Percentiles rank a stretch among this genome's conserved stretches.
Evolutionary conservation across 1,140 invertebrate genomes (phyloP).

Genomic region (Apis laboriosa): DNA sequence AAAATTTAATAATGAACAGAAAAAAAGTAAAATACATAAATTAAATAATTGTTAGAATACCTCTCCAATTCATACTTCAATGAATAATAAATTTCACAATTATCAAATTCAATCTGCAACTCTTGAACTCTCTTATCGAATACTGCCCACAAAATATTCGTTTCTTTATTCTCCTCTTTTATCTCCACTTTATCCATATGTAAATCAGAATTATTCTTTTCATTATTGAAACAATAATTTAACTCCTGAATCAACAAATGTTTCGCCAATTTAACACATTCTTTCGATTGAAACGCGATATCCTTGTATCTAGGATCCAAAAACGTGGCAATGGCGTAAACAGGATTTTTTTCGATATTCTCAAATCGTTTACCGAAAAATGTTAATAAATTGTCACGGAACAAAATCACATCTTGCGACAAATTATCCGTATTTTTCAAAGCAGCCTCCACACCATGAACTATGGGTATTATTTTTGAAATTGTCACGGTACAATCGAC

Average conservation of each 20-base stretch:
- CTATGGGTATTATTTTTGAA: neutral
- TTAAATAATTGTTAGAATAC: neutral
- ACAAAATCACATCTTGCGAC: neutral
- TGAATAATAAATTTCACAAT: neutral
- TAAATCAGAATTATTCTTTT: neutral
- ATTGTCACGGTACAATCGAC: neutral
- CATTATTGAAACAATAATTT: neutral
- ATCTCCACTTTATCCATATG: neutral
- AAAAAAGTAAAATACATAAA: neutral
- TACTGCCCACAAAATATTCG: neutral
- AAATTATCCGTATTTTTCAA: neutral
- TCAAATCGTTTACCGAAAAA: neutral
- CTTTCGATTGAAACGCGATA: neutral
- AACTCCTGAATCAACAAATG: neutral
- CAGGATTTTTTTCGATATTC: neutral
- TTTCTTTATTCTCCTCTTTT: neutral
- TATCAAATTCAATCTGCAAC: neutral
- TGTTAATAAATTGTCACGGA: neutral
- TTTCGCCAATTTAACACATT: neutral
- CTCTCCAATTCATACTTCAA: neutral
- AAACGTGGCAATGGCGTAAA: neutral
- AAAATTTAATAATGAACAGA: neutral
- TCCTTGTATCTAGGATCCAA: constrained; percentile 5
- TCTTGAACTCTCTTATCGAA: neutral
- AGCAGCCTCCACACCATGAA: neutral